Percentiles rank a stretch among this genome's conserved stretches.
phyloP scores from a whole-genome alignment of 2,113 vertebrate genomes.

The Lonchura striata region DNA sequence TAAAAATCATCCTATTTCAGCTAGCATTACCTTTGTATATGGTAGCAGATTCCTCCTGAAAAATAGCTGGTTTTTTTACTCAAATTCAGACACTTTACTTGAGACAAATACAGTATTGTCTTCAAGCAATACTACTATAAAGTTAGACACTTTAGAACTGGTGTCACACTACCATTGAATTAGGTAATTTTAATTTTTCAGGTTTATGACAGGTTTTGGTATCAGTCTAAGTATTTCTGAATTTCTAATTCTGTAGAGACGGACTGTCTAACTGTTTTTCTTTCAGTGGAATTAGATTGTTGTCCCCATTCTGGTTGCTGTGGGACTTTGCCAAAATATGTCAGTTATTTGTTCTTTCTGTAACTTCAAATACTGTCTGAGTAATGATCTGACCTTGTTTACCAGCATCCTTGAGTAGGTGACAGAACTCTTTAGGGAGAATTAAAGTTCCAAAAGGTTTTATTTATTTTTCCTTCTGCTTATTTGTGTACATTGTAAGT shows the following conservation, averaged over 20 bases:
- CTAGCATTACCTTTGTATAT: not conserved
- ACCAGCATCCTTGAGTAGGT: not conserved
- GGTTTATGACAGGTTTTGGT: not conserved
- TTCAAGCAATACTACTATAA: not conserved
- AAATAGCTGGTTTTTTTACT: not conserved
- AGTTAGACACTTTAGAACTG: not conserved
- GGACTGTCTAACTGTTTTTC: not conserved
- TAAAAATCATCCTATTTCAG: not conserved
- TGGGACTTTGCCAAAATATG: not conserved
- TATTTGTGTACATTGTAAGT: not conserved
- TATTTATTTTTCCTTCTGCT: slow-evolving; percentile 4
- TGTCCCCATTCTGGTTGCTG: not conserved
- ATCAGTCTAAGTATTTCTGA: not conserved
- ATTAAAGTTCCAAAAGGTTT: not conserved
- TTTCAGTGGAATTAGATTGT: not conserved
- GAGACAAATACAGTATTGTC: not conserved
- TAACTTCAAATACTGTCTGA: slow-evolving; percentile 7
- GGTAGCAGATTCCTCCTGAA: not conserved
- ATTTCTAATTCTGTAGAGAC: not conserved
- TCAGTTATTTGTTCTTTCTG: not conserved
- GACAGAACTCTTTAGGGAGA: not conserved
- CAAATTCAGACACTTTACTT: not conserved
- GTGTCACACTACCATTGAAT: not conserved
- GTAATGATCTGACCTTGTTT: slow-evolving; percentile 10
- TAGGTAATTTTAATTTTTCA: not conserved